Base-by-base conservation (phyloP, 2,888 invertebrate genomes). In the Pristionchus mayeri region DNA sequence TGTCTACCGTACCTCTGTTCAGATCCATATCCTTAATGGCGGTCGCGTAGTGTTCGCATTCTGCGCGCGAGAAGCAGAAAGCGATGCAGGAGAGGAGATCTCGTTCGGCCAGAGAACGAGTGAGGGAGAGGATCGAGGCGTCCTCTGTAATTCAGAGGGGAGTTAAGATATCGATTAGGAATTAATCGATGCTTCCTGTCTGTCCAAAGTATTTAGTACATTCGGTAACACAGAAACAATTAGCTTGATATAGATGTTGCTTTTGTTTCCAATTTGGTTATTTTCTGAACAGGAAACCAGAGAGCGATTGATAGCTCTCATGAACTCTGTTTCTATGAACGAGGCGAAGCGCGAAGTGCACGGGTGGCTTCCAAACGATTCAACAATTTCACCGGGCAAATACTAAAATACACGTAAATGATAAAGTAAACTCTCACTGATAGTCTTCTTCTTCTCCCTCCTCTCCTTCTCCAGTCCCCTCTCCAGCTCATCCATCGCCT, bases 41-140 rank as follows among this genome's bases (percentile, higher is more conserved):
- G 95, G 97, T 95, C 0, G 98, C 99, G 93, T 97, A 99, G 0
- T 96, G 94, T 93, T 99, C 99, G 93, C 99, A 99, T 90, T 99
- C 98, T 93, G 98, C 98, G 93, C 98, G 97, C 92, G 98, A 98
- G 93, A 99, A 99, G 93, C 98, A 98, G 94, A 99, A 99, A 84
- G 98, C 97, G 89, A 99, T 99, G 4, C 98, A 98, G 0, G 99
- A 99, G 0, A 98, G 97, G 93, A 98, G 97, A 93, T 97, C 97
- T 37, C 97, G 94, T 93, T 99, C 98, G 97, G 98, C 97, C 60
- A 99, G 97, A 96, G 99, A 98, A 93, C 98, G 97, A 27, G 99
- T 96, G 86, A 99, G 11, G n/a, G 30, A 30, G 0, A 40, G 16
- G 21, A 67, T 67, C 67, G 30, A n/a, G 1, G 11, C 3, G 30